Percentiles rank a stretch among this genome's conserved stretches.
phyloP scores from a whole-genome alignment of 2,113 vertebrate species.

The Mesitornis unicolor region DNA sequence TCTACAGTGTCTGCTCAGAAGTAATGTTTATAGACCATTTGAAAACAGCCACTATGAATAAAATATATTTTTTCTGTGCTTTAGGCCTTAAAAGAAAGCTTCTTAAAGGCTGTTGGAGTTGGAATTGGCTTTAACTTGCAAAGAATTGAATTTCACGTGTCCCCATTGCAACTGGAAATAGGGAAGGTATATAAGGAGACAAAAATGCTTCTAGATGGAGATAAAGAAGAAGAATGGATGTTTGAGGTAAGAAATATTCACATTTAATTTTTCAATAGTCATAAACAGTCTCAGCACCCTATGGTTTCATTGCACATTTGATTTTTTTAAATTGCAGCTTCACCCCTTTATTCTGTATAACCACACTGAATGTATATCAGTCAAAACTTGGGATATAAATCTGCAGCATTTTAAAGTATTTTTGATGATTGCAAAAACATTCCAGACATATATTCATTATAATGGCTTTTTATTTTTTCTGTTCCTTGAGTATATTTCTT shows the following conservation, averaged over 20 bases:
- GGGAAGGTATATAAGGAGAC: slow-evolving; percentile 80
- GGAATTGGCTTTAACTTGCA: slow-evolving; percentile 93
- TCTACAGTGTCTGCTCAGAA: neutral
- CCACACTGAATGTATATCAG: neutral
- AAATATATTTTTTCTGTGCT: neutral
- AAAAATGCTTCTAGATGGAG: slow-evolving; percentile 86
- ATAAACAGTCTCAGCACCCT: neutral
- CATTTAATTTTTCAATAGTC: neutral
- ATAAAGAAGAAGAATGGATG: slow-evolving; percentile 79
- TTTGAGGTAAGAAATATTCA: slow-evolving; percentile 75
- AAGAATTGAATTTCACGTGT: slow-evolving; percentile 87
- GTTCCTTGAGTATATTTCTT: neutral
- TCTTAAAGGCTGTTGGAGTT: slow-evolving; percentile 92
- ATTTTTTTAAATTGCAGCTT: neutral
- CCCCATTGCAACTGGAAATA: slow-evolving; percentile 76
- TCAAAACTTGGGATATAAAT: neutral
- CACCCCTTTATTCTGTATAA: neutral
- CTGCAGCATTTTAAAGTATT: neutral
- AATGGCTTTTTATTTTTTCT: neutral
- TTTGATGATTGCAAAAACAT: neutral
- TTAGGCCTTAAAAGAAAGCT: slow-evolving; percentile 95
- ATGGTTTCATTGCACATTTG: neutral
- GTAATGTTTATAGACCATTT: neutral
- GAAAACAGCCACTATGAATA: neutral
- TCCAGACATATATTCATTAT: neutral